Evolutionary conservation across 2,797 vertebrate species (phyloP), one percentile per base, ranked within the genome.

Genomic region (Columba guinea): DNA sequence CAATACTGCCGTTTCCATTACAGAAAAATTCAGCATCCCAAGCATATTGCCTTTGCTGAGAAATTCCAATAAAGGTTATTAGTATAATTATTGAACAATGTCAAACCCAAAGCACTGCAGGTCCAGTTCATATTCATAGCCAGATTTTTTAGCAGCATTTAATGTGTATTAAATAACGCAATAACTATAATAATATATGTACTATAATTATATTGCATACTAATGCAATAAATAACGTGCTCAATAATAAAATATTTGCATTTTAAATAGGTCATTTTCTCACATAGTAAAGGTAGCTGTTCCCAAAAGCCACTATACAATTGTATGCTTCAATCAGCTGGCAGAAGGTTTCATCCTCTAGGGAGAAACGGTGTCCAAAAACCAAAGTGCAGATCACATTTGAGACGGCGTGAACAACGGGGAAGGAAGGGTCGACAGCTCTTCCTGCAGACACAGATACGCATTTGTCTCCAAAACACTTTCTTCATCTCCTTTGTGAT

Each of bases 301-400:
- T 95, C 53, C 87, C 82, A 95, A 95, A 95, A 73, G 82, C 90
- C 59, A 92, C 95, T 10, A 81, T 49, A 35, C 1, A 1, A 18
- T 35, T 37, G 41, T 41, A 93, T 7, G 89, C 90, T 55, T 77
- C 34, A 18, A 96, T 91, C 86, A 97, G 71, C 55, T 86, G 76
- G 26, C 0, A 5, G 84, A 97, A 97, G 9, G 59, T 92, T 55
- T 89, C 35, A 37, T 97, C 96, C 59, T 95, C 82, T 2, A 70
- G 63, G 15, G 94, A 95, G 51, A 96, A 97, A 28, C 84, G 63
- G 49, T 92, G 95, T n/a, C 97, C 96, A 67, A 96, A 96, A 44
- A 96, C 96, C 91, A 95, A 94, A 53, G 95, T 88, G 77, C 75
- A 96, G 70, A 94, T 96, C 18, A 97, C 89, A 8, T 93, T 95